Evolutionary conservation across 2,113 vertebrate species (phyloP), one percentile per base, ranked within the genome.

Genomic region (Seriola dumerili): DNA sequence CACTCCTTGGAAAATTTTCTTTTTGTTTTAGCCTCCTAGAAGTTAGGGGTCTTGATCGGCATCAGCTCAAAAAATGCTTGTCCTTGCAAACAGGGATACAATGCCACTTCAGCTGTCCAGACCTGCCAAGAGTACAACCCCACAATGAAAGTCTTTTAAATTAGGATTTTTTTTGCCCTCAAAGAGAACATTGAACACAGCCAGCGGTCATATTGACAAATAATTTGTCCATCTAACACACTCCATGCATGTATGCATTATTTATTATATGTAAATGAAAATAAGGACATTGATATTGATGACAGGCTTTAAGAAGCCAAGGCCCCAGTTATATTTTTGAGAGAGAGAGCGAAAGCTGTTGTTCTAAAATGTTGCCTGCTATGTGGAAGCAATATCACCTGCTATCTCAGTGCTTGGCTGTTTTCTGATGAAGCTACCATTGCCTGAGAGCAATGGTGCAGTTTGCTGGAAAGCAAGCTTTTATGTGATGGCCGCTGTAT

Each of bases 401-500:
- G 78, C 62, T 46, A 65, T 89, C 78, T 87, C 80, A n/a, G 71
- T 72, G 79, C 82, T 87, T 80, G 78, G 89, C 83, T 68, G 72
- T 65, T 87, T 79, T 59, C 72, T 81, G 88, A 91, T 92, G 86
- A 79, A 89, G 78, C 85, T 71, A 82, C 87, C 89, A 78, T 82
- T 78, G 90, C 83, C 88, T 50, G 66, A 89, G 78, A 93, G 86
- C 88, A 90, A 85, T 85, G 87, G 86, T 74, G 89, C 89, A 84
- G 83, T 87, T 88, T 89, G 86, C 78, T 70, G 75, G 85, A 88
- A 85, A 89, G 84, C 79, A 71, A 80, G 87, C 84, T 75, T 84
- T 93, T 57, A 88, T 82, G 85, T 85, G 85, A 91, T 86, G 92
- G 88, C 83, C 57, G 19, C 74, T 38, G 84, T 88, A 92, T 91